These are phyloP conservation scores for Hirudinaria manillensis DNA, from an alignment of 2,888 invertebrate species.

Conservation along the genomic window DNA sequence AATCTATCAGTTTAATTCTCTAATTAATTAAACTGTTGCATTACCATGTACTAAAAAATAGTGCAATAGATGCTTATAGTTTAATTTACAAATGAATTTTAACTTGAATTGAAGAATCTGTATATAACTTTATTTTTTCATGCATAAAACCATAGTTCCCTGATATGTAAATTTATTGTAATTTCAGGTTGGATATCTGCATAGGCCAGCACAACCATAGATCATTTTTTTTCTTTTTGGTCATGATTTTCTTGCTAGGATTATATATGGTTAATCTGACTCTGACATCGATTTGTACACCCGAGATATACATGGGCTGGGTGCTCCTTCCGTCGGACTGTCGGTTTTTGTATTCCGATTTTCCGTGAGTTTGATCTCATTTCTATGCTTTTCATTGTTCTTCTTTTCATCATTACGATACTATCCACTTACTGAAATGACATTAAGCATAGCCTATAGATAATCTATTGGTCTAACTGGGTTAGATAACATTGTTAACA, in stretches of 20 bases:
- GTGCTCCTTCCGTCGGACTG: slow-evolving; percentile 77
- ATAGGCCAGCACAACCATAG: slow-evolving; percentile 52
- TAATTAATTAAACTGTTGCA: too few species aligned
- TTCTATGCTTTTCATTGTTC: background rate
- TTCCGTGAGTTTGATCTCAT: slow-evolving; percentile 52
- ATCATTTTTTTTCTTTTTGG: slow-evolving; percentile 49
- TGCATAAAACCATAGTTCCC: too few species aligned
- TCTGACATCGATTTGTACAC: slow-evolving; percentile 79
- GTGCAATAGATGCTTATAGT: too few species aligned
- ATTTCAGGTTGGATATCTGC: slow-evolving; percentile 51
- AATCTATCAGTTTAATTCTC: too few species aligned
- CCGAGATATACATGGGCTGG: slow-evolving; percentile 64
- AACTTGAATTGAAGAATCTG: too few species aligned
- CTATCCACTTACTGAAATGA: background rate
- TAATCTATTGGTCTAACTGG: too few species aligned
- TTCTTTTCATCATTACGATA: background rate
- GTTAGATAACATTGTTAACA: too few species aligned
- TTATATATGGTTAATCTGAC: slow-evolving; percentile 71
- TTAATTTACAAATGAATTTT: too few species aligned
- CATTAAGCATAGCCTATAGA: too few species aligned
- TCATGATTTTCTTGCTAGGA: slow-evolving; percentile 49
- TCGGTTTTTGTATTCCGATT: slow-evolving; percentile 73
- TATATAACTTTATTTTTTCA: too few species aligned
- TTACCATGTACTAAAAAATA: too few species aligned
- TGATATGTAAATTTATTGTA: background rate